A percentile compares a stretch with the other conserved stretches of the same genome.
Conservation (phyloP, 2,888 invertebrate genomes). For the Lepidochitona cinerea region DNA sequence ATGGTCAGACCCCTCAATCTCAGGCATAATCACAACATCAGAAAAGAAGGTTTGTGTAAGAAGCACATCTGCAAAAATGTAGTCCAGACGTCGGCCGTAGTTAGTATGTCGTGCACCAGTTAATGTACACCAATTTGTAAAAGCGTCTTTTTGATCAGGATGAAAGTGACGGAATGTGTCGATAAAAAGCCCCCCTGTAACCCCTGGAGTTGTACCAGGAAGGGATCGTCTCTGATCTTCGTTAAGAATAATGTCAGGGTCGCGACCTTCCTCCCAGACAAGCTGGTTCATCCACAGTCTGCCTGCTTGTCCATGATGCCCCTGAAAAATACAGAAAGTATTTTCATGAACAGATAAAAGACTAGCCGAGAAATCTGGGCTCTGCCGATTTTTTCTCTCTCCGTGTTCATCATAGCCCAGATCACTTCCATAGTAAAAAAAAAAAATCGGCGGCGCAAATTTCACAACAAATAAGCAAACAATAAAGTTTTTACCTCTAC, state of each 20-base stretch:
- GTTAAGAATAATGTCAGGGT: conserved; percentile 33
- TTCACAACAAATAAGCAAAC: no score
- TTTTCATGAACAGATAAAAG: no score
- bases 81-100: conserved; percentile 74
- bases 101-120: conserved; percentile 72
- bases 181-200: conserved; percentile 63
- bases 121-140: conserved; percentile 73
- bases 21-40: conserved; percentile 59
- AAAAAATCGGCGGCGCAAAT: no score
- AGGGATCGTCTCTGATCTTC: conserved; percentile 20
- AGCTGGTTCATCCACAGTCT: conserved; percentile 69
- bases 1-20: conserved; percentile 73
- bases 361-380: no score
- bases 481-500: no score
- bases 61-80: conserved; percentile 69
- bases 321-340: no score
- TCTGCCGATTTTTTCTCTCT: no score
- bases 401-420: no score
- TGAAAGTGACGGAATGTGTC: conserved; percentile 72
- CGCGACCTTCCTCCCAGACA: conserved; percentile 48
- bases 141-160: conserved; percentile 69
- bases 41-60: conserved; percentile 44
- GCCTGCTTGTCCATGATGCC: conserved; percentile 41
- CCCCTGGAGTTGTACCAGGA: conserved; percentile 34
- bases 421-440: no score